Percentiles rank a stretch among this genome's conserved stretches.
Conservation (phyloP, 2,888 invertebrate genomes). For the Tricholauxania praeusta region DNA sequence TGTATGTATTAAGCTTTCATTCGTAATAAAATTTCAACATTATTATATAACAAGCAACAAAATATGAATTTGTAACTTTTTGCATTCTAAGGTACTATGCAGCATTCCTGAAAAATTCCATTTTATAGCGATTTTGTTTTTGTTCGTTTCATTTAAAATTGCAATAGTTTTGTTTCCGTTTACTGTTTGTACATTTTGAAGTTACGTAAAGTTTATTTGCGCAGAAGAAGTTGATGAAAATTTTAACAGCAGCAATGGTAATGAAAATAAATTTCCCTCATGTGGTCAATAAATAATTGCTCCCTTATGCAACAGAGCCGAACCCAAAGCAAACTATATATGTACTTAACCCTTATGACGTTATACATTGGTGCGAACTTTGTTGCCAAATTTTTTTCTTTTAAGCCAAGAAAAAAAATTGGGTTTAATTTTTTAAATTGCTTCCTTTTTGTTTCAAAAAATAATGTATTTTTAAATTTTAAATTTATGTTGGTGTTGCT, state of each 20-base stretch:
- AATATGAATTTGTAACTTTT: no score
- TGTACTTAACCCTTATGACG: no score
- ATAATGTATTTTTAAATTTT: not conserved
- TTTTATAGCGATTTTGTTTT: not conserved
- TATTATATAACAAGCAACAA: no score
- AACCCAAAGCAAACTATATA: not conserved
- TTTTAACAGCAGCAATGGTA: not conserved
- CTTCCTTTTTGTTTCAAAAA: no score
- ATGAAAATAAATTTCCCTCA: conserved; percentile 26
- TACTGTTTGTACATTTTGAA: not conserved
- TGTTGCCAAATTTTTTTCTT: not conserved
- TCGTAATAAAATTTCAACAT: no score
- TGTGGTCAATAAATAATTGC: conserved; percentile 27
- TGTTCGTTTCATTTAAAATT: conserved; percentile 4
- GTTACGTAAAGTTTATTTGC: not conserved
- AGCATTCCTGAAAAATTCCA: conserved; percentile 12
- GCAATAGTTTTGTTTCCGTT: not conserved
- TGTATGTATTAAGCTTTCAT: no score
- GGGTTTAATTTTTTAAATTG: no score
- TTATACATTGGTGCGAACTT: not conserved
- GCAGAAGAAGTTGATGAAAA: not conserved
- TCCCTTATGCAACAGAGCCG: not conserved
- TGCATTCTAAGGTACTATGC: conserved; percentile 4
- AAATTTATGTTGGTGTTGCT: conserved; percentile 4
- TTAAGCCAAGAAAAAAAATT: not conserved